Percentiles rank a stretch among this genome's conserved stretches.
Conservation (phyloP, 2,113 vertebrate species). For the Chaenocephalus aceratus region DNA sequence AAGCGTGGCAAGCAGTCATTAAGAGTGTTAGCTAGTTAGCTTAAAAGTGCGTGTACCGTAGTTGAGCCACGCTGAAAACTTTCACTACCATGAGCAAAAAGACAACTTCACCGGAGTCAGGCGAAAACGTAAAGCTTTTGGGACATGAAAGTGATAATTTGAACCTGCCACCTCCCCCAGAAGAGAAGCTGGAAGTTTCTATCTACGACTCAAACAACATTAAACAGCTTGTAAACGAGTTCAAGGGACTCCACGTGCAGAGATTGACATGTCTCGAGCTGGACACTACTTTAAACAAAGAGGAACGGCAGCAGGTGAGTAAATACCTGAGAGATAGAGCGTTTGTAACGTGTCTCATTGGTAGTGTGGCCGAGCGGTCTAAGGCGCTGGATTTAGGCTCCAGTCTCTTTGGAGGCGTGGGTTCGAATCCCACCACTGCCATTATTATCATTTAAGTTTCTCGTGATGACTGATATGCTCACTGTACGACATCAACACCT, state of each 20-base stretch:
- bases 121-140: background rate
- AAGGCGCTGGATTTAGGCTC: constrained; percentile 90
- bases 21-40: background rate
- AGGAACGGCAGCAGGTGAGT: constrained; percentile 67
- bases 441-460: background rate
- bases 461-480: too few species aligned
- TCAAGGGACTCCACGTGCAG: constrained; percentile 66
- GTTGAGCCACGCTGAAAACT: background rate
- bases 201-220: constrained; percentile 8
- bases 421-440: constrained; percentile 55
- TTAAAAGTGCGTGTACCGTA: background rate
- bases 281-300: background rate
- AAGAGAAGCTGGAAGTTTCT: background rate
- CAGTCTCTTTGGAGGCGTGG: constrained; percentile 80
- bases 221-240: constrained; percentile 65
- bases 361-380: constrained; percentile 95
- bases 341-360: background rate
- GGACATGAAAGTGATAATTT: background rate
- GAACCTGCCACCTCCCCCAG: background rate
- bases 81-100: constrained; percentile 1
- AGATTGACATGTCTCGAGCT: constrained; percentile 53
- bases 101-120: background rate
- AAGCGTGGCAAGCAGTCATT: background rate
- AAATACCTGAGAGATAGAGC: too few species aligned
- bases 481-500: too few species aligned